phyloP scores from a whole-genome alignment of 2,888 invertebrate species.

The Drosophila nr. medialis region DNA sequence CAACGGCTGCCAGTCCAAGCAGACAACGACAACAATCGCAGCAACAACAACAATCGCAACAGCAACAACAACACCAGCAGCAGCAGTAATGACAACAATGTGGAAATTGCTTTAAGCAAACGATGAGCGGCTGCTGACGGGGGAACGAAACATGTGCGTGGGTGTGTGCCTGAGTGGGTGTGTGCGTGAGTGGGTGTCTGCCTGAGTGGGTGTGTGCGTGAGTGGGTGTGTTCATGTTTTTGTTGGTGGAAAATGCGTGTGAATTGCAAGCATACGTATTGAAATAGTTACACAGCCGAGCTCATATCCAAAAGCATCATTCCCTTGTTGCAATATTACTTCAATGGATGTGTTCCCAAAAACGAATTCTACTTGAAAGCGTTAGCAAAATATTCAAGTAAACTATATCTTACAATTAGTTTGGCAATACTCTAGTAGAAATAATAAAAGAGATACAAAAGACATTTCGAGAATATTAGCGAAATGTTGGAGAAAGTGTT shows the following conservation, averaged over 20 bases:
- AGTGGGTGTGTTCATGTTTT: background rate
- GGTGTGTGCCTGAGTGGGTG: background rate
- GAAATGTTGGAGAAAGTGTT: conserved; percentile 26
- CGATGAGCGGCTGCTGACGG: conserved; percentile 38
- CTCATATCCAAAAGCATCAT: conserved; percentile 34
- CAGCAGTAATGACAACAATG: conserved; percentile 65
- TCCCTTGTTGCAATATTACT: conserved; percentile 19
- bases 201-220: background rate
- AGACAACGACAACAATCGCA: conserved; percentile 22
- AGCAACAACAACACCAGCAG: conserved; percentile 18
- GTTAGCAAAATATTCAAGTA: too few relatives aligned
- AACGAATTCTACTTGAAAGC: background rate
- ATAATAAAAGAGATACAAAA: too few relatives aligned
- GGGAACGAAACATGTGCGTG: background rate
- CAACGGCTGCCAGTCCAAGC: conserved; percentile 51
- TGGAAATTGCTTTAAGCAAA: conserved; percentile 76
- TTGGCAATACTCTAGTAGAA: background rate
- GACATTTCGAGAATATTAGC: background rate
- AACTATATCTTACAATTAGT: fast-evolving
- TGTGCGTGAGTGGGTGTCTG: background rate
- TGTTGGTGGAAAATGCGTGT: conserved; percentile 56
- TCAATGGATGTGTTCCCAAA: conserved; percentile 17
- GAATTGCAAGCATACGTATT: conserved; percentile 75
- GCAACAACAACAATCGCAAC: background rate
- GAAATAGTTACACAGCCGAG: conserved; percentile 70